Percentiles rank a stretch among this genome's conserved stretches.
Conservation (phyloP, 2,113 vertebrate genomes). For the Elephantulus edwardii region DNA sequence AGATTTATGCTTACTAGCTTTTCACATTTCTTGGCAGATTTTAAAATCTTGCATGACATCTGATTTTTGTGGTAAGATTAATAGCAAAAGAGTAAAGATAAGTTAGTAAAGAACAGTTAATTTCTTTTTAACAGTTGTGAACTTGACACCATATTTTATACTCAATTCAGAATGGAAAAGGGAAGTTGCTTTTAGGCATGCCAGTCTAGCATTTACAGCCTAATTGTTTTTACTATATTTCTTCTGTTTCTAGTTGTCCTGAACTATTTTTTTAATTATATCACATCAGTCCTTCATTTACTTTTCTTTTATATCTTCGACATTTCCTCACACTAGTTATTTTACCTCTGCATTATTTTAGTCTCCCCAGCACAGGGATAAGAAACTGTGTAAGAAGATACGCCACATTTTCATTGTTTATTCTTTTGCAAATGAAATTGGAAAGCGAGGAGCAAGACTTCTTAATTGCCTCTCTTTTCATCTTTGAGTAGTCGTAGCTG, state of each 20-base stretch:
- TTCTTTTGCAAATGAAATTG: background rate
- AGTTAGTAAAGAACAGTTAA: constrained; percentile 41
- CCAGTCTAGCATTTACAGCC: constrained; percentile 39
- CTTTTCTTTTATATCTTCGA: background rate
- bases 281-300: background rate
- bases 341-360: background rate
- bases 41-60: constrained; percentile 51
- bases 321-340: background rate
- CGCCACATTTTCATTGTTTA: background rate
- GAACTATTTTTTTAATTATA: no score
- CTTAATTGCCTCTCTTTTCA: background rate
- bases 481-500: background rate
- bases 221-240: background rate
- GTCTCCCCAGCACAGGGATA: background rate
- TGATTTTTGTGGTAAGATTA: constrained; percentile 48
- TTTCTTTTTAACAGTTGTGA: constrained; percentile 53
- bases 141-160: constrained; percentile 65
- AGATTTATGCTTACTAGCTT: background rate
- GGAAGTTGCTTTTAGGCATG: constrained; percentile 69
- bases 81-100: constrained; percentile 36
- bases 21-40: constrained; percentile 54
- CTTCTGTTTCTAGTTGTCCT: background rate
- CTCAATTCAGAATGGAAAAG: constrained; percentile 70
- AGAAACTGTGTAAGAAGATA: background rate
- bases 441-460: background rate